phyloP scores from a whole-genome alignment of 2,797 vertebrate species.

The Arnoldichthys spilopterus region DNA sequence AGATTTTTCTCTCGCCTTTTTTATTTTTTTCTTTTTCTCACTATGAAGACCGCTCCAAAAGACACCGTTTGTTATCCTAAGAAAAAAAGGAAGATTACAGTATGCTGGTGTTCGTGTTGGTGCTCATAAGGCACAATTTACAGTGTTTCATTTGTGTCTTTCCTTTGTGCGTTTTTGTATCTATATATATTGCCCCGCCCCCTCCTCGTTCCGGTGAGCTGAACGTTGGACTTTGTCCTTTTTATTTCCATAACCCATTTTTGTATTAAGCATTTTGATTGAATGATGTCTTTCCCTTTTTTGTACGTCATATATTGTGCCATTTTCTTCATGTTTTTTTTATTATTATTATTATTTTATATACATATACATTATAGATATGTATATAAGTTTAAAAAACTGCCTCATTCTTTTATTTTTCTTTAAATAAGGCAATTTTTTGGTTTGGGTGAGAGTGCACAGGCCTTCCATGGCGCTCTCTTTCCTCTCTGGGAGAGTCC shows the following conservation, averaged over 20 bases:
- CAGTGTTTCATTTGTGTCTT: slow-evolving; percentile 88
- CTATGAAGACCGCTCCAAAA: slow-evolving; percentile 60
- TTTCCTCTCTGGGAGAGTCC: slow-evolving; percentile 63
- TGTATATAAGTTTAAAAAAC: slow-evolving; percentile 79
- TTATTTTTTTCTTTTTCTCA: slow-evolving; percentile 55
- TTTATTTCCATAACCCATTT: slow-evolving; percentile 78
- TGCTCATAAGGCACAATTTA: slow-evolving; percentile 79
- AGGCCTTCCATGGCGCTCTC: slow-evolving; percentile 59
- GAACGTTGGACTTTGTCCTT: slow-evolving; percentile 76
- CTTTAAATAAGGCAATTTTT: slow-evolving; percentile 44
- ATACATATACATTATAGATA: slow-evolving; percentile 78
- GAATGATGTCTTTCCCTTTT: slow-evolving; percentile 67
- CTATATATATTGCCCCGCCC: slow-evolving; percentile 78
- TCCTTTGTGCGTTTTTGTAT: slow-evolving; percentile 87
- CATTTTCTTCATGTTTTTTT: slow-evolving; percentile 76
- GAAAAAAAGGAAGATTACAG: slow-evolving; percentile 70
- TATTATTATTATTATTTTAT: slow-evolving; percentile 82
- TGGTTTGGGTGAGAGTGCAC: slow-evolving; percentile 57
- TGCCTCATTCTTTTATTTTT: slow-evolving; percentile 71
- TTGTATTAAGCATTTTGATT: slow-evolving; percentile 76
- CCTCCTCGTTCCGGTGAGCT: slow-evolving; percentile 76
- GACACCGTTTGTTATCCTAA: slow-evolving; percentile 66
- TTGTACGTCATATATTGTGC: slow-evolving; percentile 79
- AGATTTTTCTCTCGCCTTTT: slow-evolving; percentile 60
- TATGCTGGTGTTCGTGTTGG: slow-evolving; percentile 85